Evolutionary conservation across 2,797 vertebrate species (phyloP).

Genomic region (Percopsis omiscomaycus): DNA sequence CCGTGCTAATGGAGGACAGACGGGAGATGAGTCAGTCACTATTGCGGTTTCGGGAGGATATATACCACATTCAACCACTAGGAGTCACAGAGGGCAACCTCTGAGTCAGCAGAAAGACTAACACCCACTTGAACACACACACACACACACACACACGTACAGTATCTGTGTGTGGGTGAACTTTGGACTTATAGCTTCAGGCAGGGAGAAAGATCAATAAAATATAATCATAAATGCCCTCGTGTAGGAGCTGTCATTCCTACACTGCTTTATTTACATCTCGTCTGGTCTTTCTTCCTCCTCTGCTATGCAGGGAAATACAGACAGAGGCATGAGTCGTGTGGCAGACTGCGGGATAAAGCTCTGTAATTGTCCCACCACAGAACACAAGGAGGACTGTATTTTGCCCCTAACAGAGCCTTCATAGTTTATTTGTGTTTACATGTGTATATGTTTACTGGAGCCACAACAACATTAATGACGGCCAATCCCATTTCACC

Average conservation of each 20-base stretch:
- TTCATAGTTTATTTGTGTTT: constrained; percentile 9
- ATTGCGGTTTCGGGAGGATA: constrained; percentile 1
- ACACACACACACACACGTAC: not conserved
- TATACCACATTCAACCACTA: constrained; percentile 47
- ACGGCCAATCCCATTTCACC: not conserved
- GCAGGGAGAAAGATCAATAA: constrained; percentile 50
- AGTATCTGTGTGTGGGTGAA: constrained; percentile 33
- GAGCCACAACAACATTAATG: not conserved
- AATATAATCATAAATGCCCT: constrained; percentile 43
- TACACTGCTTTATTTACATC: constrained; percentile 23
- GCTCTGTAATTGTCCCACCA: constrained; percentile 44
- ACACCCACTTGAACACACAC: not conserved
- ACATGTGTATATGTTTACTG: not conserved
- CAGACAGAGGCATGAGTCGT: constrained; percentile 56
- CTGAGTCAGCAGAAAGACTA: constrained; percentile 53
- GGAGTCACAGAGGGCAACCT: constrained; percentile 59
- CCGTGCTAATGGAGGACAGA: constrained; percentile 20
- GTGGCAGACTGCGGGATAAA: constrained; percentile 42
- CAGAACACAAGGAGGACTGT: constrained; percentile 33
- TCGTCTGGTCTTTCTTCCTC: constrained; percentile 13
- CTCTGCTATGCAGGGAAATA: constrained; percentile 29
- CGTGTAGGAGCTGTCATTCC: constrained; percentile 35
- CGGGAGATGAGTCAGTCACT: not conserved
- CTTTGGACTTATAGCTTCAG: constrained; percentile 65
- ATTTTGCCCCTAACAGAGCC: constrained; percentile 26